These are phyloP conservation scores for Perizoma flavofasciatum DNA, from an alignment of 2,888 invertebrate genomes.

Conservation along the genomic window DNA sequence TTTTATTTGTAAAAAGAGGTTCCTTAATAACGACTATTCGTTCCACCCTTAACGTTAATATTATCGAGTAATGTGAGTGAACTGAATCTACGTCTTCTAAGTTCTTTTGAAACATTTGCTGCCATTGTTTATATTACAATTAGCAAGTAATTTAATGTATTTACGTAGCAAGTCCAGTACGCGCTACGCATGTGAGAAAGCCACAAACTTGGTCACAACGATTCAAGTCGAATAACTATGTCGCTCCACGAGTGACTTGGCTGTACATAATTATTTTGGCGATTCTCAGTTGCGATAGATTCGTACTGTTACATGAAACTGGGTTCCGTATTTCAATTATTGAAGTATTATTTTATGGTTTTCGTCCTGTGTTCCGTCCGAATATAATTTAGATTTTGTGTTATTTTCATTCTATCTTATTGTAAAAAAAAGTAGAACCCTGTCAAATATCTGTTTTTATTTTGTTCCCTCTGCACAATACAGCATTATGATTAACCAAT, in stretches of 20 bases:
- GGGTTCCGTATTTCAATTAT: conserved; percentile 41
- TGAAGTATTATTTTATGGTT: conserved; percentile 37
- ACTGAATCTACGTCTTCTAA: conserved; percentile 61
- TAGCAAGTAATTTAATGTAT: conserved; percentile 9
- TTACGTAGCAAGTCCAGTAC: conserved; percentile 15
- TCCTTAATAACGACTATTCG: conserved; percentile 41
- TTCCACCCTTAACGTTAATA: conserved; percentile 42
- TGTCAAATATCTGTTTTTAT: too few relatives aligned
- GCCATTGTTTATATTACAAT: conserved; percentile 46
- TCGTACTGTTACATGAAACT: conserved; percentile 18
- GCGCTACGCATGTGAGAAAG: conserved; percentile 2
- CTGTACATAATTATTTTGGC: too few relatives aligned
- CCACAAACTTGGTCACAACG: neutral
- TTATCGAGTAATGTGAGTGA: conserved; percentile 51
- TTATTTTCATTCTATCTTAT: neutral
- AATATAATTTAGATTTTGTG: conserved; percentile 34
- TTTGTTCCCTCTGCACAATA: too few relatives aligned
- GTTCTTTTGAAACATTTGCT: conserved; percentile 57
- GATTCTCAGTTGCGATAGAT: neutral
- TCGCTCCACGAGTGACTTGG: too few relatives aligned
- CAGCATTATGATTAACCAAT: too few relatives aligned
- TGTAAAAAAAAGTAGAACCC: too few relatives aligned
- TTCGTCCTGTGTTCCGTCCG: conserved; percentile 48
- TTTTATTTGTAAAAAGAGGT: neutral
- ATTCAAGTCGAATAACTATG: too few relatives aligned